Conservation (phyloP, 30 jellyfish, hydroid and myxozoan species). For the Aurelia coerulea region DNA sequence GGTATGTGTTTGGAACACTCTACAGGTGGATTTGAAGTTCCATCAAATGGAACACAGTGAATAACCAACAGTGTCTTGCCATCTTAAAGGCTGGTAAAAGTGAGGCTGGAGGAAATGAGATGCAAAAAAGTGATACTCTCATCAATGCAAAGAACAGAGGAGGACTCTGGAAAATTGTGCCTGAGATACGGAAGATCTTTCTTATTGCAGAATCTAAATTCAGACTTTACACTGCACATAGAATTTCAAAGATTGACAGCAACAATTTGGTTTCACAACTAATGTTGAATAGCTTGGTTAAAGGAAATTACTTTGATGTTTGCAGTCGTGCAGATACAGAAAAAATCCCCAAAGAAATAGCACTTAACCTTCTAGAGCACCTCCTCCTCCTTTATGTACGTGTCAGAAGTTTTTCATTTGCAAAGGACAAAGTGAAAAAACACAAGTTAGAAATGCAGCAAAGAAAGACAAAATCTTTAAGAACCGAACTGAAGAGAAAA, state of each 20-base stretch:
- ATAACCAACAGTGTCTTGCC: not conserved
- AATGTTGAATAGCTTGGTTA: slow-evolving; percentile 2
- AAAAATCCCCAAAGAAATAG: slow-evolving; percentile 15
- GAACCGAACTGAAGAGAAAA: slow-evolving; percentile 32
- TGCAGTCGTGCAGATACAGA: slow-evolving; percentile 27
- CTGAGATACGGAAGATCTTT: not conserved
- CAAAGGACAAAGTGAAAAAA: slow-evolving; percentile 21
- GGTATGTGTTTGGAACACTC: not conserved
- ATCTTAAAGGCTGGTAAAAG: not conserved
- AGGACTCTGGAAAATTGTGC: not conserved
- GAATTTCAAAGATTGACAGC: not conserved
- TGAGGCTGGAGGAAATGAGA: not conserved
- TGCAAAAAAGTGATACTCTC: not conserved
- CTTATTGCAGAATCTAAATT: not conserved
- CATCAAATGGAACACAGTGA: not conserved
- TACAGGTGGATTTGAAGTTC: not conserved
- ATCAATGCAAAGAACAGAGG: not conserved
- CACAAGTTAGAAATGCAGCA: slow-evolving; percentile 17
- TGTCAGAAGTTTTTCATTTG: slow-evolving; percentile 37
- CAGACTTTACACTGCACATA: not conserved
- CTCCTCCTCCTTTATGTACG: slow-evolving; percentile 25
- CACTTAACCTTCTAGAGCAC: slow-evolving; percentile 34
- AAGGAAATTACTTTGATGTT: slow-evolving; percentile 19
- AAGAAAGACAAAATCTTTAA: slow-evolving; percentile 25
- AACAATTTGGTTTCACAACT: slow-evolving; percentile 2